Evolutionary conservation across 2,888 invertebrate species (phyloP), one percentile per base, ranked within the genome.

Genomic region (Erebia aethiops): DNA sequence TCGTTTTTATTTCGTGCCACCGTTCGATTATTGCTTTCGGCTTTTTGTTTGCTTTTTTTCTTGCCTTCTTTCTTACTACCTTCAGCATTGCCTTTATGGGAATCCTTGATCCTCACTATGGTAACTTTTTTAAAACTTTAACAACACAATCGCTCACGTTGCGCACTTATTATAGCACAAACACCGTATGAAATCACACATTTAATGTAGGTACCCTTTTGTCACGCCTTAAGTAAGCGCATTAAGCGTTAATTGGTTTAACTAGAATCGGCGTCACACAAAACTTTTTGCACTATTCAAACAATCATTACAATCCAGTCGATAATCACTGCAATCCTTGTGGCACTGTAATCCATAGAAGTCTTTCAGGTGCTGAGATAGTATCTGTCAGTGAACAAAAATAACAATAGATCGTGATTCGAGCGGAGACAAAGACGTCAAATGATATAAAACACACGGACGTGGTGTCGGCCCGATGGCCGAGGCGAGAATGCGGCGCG

Each of bases 61-160:
- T 95, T 95, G 89, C 87, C 91, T 94, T 94, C 95, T 92, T 94
- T 94, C 92, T 94, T 94, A 92, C 94, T 84, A 81, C 92, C 88
- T 87, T 94, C 95, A 89, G 94, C 95, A 94, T 95, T 94, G 87
- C 88, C 94, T 86, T 94, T 94, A 82, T 93, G 89, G 79, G 94
- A 88, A 91, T 95, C 95, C 89, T 95, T 95, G 88, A 95, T 94
- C 91, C 95, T 94, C 95, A 95, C 95, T 94, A 95, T 95, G 95
- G 94, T 94, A 89, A 94, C 95, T 95, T 87, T 35, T 84, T 75
- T 71, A 64, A 70, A 74, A 76, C 76, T 75, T 69, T 71, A 65
- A 67, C 63, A 67, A 52, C 64, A 72, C 69, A 75, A 74, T 69
- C 46, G 41, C 65, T 68, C 54, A 57, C 60, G 35, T 41, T n/a